Conservation (phyloP, 2,797 vertebrate species). For the Pipistrellus kuhlii region DNA sequence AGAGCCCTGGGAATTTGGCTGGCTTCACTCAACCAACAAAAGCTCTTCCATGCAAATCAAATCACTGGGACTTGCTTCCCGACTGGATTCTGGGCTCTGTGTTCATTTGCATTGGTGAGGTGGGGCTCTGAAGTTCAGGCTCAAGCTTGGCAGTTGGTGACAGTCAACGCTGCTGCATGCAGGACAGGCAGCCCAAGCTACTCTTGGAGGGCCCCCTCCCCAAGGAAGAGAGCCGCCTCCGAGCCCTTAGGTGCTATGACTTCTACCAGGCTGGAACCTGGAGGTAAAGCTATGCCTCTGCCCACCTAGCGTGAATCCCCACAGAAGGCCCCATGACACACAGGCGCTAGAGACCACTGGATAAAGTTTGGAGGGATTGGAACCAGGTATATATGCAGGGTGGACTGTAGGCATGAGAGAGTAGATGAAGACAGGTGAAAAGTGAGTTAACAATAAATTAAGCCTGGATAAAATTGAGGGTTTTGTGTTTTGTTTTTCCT, state of each 20-base stretch:
- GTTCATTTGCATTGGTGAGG: constrained; percentile 68
- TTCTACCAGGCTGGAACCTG: neutral
- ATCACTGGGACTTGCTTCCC: constrained; percentile 35
- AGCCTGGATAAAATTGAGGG: neutral
- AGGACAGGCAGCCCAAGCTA: neutral
- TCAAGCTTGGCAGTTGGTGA: neutral
- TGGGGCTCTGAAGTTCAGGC: neutral
- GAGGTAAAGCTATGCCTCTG: neutral
- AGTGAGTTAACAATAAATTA: neutral
- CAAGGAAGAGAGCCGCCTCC: neutral
- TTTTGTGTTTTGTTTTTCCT: neutral
- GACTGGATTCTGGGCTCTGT: constrained; percentile 34
- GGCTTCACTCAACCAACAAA: constrained; percentile 63
- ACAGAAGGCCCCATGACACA: neutral
- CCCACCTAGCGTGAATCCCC: neutral
- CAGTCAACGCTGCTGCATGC: neutral
- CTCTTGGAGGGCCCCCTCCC: neutral
- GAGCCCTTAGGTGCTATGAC: neutral
- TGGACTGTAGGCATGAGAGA: neutral
- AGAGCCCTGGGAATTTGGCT: constrained; percentile 70
- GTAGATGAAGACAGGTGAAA: neutral
- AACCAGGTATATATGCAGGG: neutral
- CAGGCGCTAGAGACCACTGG: neutral
- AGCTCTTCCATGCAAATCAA: constrained; percentile 77
- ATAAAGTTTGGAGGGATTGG: neutral